Conservation (phyloP, 2,113 vertebrate genomes). For the Tor tambroides region DNA sequence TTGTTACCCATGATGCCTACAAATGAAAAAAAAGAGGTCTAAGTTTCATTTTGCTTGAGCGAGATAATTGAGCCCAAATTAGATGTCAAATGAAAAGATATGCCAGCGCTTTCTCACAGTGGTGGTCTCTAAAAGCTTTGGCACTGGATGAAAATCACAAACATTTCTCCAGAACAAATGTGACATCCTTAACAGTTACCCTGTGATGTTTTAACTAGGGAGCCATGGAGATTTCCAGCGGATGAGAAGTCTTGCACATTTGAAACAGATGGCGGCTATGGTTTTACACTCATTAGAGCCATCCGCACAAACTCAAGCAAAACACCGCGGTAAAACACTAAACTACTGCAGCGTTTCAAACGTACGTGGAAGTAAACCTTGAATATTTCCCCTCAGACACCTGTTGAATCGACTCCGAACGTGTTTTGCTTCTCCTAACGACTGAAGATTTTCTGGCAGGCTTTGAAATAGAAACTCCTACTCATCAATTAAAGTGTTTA, state of each 20-base stretch:
- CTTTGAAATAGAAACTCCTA: slow-evolving; percentile 17
- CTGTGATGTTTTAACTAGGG: slow-evolving; percentile 27
- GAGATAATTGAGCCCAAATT: slow-evolving; percentile 30
- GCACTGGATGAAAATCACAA: slow-evolving; percentile 29
- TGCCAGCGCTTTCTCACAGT: background rate
- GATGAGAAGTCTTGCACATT: slow-evolving; percentile 7
- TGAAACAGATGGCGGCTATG: slow-evolving; percentile 16
- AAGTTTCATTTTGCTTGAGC: background rate
- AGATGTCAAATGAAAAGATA: slow-evolving; percentile 23
- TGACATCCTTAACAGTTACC: slow-evolving; percentile 28
- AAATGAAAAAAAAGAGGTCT: background rate
- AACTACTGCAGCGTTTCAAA: background rate
- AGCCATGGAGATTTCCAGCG: slow-evolving; percentile 21
- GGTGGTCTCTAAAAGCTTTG: slow-evolving; percentile 20
- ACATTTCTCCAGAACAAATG: slow-evolving; percentile 35
- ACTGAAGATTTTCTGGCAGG: slow-evolving; percentile 10
- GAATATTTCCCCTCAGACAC: slow-evolving; percentile 9
- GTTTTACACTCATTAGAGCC: slow-evolving; percentile 21
- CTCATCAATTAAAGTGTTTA: slow-evolving; percentile 38
- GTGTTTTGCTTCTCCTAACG: slow-evolving; percentile 1
- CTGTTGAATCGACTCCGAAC: slow-evolving; percentile 14
- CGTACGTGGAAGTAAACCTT: too few relatives aligned
- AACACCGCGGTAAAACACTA: background rate
- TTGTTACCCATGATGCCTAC: background rate
- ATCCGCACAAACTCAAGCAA: background rate